Percentiles rank a stretch among this genome's conserved stretches.
Conservation (phyloP, 2,888 invertebrate genomes). For the Nowickia ferox region DNA sequence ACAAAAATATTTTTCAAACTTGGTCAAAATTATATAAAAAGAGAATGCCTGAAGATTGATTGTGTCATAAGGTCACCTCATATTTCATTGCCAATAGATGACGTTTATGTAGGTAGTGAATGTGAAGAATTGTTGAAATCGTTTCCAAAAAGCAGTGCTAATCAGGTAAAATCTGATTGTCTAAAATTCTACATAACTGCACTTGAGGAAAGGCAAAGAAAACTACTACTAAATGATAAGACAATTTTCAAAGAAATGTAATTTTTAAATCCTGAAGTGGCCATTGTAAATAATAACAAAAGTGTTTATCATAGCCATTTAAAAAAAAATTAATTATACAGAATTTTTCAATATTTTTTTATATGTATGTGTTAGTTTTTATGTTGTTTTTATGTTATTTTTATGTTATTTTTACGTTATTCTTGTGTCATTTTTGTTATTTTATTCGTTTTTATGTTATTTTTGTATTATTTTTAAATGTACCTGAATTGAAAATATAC, state of each 20-base stretch:
- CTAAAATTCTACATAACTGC: constrained; percentile 34
- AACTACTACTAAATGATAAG: constrained; percentile 2
- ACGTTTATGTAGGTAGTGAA: constrained; percentile 34
- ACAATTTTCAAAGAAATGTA: constrained; percentile 40
- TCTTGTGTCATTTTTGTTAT: too few relatives aligned
- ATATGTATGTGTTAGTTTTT: too few relatives aligned
- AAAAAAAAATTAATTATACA: too few relatives aligned
- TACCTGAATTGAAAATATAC: too few relatives aligned
- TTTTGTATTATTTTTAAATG: too few relatives aligned
- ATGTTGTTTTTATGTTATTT: too few relatives aligned
- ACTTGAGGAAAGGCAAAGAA: constrained; percentile 13
- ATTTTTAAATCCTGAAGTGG: constrained; percentile 15
- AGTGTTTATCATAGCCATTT: too few relatives aligned
- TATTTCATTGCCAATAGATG: constrained; percentile 33
- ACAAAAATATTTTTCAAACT: constrained; percentile 50
- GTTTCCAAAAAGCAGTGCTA: not conserved
- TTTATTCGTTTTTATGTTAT: too few relatives aligned
- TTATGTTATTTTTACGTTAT: too few relatives aligned
- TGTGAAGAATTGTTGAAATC: constrained; percentile 35
- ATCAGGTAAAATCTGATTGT: constrained; percentile 45
- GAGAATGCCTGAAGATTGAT: constrained; percentile 31
- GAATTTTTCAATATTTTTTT: too few relatives aligned
- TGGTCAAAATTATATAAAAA: not conserved
- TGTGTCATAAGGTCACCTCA: constrained; percentile 56
- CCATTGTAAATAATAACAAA: not conserved